Percentiles rank a stretch among this genome's conserved stretches.
Conservation (phyloP, 2,888 invertebrate species). For the Aleiodes testaceus region DNA sequence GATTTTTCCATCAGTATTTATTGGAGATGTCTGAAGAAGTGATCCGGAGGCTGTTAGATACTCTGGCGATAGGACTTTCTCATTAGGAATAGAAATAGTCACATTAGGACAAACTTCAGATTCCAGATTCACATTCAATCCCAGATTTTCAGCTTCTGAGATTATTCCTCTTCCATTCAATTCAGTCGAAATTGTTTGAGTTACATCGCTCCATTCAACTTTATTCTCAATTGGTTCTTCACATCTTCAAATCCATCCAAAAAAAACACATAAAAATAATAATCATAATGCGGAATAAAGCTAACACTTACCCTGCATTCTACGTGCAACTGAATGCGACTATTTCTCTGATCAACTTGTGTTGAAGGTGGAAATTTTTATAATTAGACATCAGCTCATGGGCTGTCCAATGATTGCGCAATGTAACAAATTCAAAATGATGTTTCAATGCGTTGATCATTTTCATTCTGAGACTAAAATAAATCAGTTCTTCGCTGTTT, state of each 20-base stretch:
- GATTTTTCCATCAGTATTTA: background rate
- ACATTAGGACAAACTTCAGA: background rate
- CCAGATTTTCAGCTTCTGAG: background rate
- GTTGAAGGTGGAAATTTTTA: slow-evolving; percentile 36
- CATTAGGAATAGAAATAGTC: slow-evolving; percentile 1
- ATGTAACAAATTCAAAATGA: slow-evolving; percentile 29
- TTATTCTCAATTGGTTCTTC: slow-evolving; percentile 43
- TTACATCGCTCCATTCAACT: background rate
- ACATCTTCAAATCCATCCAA: slow-evolving; percentile 25
- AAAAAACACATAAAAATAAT: background rate
- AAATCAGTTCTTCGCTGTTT: slow-evolving; percentile 19
- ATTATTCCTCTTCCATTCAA: background rate
- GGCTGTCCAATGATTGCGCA: slow-evolving; percentile 36
- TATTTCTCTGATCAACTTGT: slow-evolving; percentile 16
- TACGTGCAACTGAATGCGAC: slow-evolving; percentile 13
- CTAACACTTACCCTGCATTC: slow-evolving; percentile 10
- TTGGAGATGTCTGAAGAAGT: background rate
- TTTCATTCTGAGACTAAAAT: slow-evolving; percentile 39
- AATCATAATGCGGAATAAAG: background rate
- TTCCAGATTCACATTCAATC: no score
- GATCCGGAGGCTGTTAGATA: slow-evolving; percentile 20
- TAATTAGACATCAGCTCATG: slow-evolving; percentile 43
- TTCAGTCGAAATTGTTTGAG: background rate
- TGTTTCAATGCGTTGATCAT: slow-evolving; percentile 38
- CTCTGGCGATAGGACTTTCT: slow-evolving; percentile 23